A percentile compares a stretch with the other conserved stretches of the same genome.
Evolutionary conservation across 2,888 invertebrate genomes (phyloP).

Genomic region (Tetropium fuscum): DNA sequence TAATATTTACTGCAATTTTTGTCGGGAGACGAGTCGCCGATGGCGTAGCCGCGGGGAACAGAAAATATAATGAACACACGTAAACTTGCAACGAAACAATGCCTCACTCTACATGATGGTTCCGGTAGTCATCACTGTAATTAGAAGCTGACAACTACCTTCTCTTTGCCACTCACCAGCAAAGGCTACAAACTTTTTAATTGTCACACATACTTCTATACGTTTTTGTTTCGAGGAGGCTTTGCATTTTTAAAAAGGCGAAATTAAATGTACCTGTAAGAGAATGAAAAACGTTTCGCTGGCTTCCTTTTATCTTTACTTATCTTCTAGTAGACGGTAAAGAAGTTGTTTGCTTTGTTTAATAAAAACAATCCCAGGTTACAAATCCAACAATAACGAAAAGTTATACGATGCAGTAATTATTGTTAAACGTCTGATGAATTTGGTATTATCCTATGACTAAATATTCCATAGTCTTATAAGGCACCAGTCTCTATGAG

Average conservation of each 20-base stretch:
- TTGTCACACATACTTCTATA: conserved; percentile 25
- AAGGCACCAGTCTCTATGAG: too few relatives aligned
- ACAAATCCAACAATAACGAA: too few relatives aligned
- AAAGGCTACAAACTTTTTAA: conserved; percentile 28
- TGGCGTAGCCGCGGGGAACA: conserved; percentile 7
- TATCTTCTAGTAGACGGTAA: conserved; percentile 19
- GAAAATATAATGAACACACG: conserved; percentile 59
- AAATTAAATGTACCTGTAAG: conserved; percentile 22
- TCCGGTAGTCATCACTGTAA: conserved; percentile 45
- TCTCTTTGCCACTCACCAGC: conserved; percentile 24
- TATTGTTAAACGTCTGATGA: too few relatives aligned
- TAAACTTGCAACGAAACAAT: conserved; percentile 58
- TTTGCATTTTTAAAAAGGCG: conserved; percentile 20
- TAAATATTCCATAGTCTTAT: too few relatives aligned
- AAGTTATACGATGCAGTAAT: too few relatives aligned
- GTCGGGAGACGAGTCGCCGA: conserved; percentile 13
- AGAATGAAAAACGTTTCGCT: conserved; percentile 6
- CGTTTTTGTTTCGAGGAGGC: conserved; percentile 17
- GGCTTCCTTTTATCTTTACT: conserved; percentile 25
- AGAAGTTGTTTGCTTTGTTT: background rate
- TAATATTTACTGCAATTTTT: too few relatives aligned
- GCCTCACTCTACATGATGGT: conserved; percentile 32
- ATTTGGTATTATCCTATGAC: too few relatives aligned
- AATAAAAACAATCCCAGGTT: too few relatives aligned
- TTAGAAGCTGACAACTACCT: conserved; percentile 37